Conservation (phyloP, 2,797 vertebrate genomes). For the Microctenopoma lineatum region DNA sequence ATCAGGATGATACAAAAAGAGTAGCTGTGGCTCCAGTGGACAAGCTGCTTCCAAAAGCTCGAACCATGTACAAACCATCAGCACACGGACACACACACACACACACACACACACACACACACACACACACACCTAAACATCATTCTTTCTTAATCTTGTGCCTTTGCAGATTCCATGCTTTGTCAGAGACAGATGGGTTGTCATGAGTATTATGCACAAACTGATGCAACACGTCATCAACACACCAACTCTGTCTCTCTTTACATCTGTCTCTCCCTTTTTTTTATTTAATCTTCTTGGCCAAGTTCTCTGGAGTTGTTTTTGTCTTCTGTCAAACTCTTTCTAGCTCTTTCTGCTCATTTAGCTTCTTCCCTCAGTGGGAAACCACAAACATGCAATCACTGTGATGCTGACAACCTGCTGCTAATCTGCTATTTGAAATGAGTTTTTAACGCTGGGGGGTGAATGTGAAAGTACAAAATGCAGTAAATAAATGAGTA, state of each 20-base stretch:
- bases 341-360: conserved; percentile 6
- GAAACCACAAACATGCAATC: conserved; percentile 4
- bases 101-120: background rate
- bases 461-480: background rate
- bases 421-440: conserved; percentile 13
- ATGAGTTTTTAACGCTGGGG: background rate
- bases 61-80: background rate
- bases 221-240: conserved; percentile 10
- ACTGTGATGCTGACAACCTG: conserved; percentile 1
- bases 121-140: background rate
- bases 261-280: conserved; percentile 8
- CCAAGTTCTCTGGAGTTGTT: conserved; percentile 7
- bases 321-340: conserved; percentile 17
- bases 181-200: conserved; percentile 19
- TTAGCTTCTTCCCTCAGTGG: conserved; percentile 4
- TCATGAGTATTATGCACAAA: conserved; percentile 7
- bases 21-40: conserved; percentile 12
- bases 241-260: background rate
- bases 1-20: conserved; percentile 41
- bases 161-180: conserved; percentile 24
- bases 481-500: background rate
- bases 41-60: background rate
- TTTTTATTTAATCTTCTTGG: background rate
- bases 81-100: background rate
- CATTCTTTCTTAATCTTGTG: background rate